Conservation (phyloP, 2,113 vertebrate species). For the Urocynchramus pylzowi region DNA sequence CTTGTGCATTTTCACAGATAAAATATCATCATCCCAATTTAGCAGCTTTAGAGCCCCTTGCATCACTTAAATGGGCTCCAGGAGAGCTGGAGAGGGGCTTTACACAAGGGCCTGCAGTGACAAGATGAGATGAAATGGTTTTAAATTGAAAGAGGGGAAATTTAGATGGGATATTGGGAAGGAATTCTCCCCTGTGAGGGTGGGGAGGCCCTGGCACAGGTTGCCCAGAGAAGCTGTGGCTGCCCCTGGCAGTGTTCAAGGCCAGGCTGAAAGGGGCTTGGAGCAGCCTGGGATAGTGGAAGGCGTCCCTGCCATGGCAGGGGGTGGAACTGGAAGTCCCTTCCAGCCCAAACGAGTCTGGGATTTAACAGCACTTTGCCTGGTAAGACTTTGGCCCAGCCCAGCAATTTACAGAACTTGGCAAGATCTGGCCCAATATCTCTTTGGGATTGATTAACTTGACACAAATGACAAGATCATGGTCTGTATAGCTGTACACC, state of each 20-base stretch:
- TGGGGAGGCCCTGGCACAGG: neutral
- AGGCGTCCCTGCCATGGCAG: neutral
- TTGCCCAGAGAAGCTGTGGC: neutral
- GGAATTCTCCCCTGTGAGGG: neutral
- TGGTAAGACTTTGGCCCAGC: neutral
- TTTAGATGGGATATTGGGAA: neutral
- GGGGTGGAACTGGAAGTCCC: neutral
- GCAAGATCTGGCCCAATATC: neutral
- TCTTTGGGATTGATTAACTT: neutral
- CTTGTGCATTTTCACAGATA: neutral
- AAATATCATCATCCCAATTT: neutral
- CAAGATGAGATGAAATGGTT: neutral
- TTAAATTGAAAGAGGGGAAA: neutral
- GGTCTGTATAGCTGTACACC: neutral
- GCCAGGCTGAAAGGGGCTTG: accelerated
- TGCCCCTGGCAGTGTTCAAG: neutral
- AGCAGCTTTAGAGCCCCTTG: neutral
- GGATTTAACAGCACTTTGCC: neutral
- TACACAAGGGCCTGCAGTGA: neutral
- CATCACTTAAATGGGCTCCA: neutral
- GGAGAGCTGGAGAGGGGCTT: neutral
- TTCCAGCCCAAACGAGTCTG: neutral
- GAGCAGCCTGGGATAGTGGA: accelerated
- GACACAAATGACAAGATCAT: neutral
- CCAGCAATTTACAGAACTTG: neutral